phyloP scores from a whole-genome alignment of 1,140 invertebrate genomes.

The Drosophila parabipectinata region DNA sequence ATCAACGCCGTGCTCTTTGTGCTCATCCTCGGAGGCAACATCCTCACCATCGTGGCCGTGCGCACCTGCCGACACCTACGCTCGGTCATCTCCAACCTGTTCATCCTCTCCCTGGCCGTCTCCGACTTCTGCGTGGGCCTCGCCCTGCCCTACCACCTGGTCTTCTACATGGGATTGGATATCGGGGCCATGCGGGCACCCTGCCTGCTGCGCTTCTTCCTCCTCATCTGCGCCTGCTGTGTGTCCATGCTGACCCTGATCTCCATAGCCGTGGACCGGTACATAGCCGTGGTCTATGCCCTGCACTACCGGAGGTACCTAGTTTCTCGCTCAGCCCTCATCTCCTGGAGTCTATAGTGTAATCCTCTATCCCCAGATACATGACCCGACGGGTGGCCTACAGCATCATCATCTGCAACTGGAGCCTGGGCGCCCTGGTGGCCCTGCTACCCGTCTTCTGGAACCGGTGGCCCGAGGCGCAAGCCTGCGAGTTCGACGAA shows the following conservation, averaged over 20 bases:
- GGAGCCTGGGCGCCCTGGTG: constrained; percentile 87
- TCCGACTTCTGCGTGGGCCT: constrained; percentile 90
- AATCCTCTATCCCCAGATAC: constrained; percentile 37
- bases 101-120: constrained; percentile 89
- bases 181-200: constrained; percentile 86
- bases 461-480: constrained; percentile 87
- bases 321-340: neutral
- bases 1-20: constrained; percentile 87
- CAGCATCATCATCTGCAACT: constrained; percentile 87
- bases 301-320: constrained; percentile 88
- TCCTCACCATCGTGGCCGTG: constrained; percentile 89
- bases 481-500: constrained; percentile 85
- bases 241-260: constrained; percentile 92
- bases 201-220: constrained; percentile 89
- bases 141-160: constrained; percentile 89
- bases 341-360: neutral
- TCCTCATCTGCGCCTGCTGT: constrained; percentile 89
- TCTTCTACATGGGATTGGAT: constrained; percentile 87
- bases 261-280: constrained; percentile 92
- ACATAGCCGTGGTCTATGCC: constrained; percentile 92
- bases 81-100: constrained; percentile 86
- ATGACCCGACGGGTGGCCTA: constrained; percentile 87
- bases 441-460: constrained; percentile 89
- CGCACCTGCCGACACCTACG: constrained; percentile 87
- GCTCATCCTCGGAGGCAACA: constrained; percentile 88